Evolutionary conservation across 2,113 vertebrate genomes (phyloP).

Genomic region (Serilophus lunatus): DNA sequence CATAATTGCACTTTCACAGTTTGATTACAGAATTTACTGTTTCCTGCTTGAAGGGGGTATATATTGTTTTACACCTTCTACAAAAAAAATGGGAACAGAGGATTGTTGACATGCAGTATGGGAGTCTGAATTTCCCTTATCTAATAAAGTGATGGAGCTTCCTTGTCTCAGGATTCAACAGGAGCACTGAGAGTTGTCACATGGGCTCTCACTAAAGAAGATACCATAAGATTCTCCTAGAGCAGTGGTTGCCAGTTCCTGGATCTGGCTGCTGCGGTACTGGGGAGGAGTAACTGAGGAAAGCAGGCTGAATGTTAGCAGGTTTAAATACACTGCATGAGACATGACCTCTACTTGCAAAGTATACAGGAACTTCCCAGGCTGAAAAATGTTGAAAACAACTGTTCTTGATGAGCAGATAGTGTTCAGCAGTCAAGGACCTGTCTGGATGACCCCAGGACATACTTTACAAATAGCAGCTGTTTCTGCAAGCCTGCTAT

Average conservation of each 20-base stretch:
- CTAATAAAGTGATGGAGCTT: background rate
- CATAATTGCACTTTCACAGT: background rate
- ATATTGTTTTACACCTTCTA: background rate
- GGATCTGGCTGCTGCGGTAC: background rate
- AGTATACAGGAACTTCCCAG: background rate
- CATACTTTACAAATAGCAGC: background rate
- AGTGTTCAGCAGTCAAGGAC: background rate
- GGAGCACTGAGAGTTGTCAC: background rate
- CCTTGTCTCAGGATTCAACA: background rate
- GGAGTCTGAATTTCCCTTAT: background rate
- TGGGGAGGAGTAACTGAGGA: background rate
- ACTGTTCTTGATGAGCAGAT: background rate
- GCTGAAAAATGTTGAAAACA: slow-evolving; percentile 10
- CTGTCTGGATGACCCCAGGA: background rate
- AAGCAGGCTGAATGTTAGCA: background rate
- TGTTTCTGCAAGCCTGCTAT: slow-evolving; percentile 45
- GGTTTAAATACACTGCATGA: background rate
- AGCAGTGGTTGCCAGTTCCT: background rate
- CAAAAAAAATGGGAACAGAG: background rate
- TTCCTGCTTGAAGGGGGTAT: background rate
- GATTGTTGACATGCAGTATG: background rate
- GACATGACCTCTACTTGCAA: background rate
- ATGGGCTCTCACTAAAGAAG: background rate
- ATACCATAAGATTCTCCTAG: background rate
- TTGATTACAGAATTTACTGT: background rate